Conservation (phyloP, 1,140 invertebrate species). For the Elymnias hypermnestra region DNA sequence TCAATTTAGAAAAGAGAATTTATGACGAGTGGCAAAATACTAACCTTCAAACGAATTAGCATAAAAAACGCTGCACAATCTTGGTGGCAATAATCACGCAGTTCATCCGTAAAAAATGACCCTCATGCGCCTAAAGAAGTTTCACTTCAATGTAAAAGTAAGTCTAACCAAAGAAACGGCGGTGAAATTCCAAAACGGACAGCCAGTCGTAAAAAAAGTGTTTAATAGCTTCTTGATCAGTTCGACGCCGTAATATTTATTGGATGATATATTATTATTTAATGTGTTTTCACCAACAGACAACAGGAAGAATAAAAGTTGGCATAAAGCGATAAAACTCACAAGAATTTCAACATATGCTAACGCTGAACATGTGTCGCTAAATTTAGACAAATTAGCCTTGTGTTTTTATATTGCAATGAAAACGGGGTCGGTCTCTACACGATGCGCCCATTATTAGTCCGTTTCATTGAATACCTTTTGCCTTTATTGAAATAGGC, state of each 20-base stretch:
- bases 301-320: conserved; percentile 9
- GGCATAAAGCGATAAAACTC: conserved; percentile 1
- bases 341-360: conserved; percentile 9
- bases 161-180: conserved; percentile 24
- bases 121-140: too few relatives aligned
- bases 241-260: conserved; percentile 37
- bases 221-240: conserved; percentile 45
- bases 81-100: too few relatives aligned
- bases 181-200: conserved; percentile 30
- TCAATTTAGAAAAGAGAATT: too few relatives aligned
- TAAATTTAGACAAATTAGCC: conserved; percentile 10
- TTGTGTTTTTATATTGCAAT: conserved; percentile 5
- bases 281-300: conserved; percentile 23
- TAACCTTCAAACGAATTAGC: too few relatives aligned
- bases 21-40: too few relatives aligned
- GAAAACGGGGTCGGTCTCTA: neutral
- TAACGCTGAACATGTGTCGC: conserved; percentile 1
- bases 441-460: neutral
- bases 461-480: too few relatives aligned
- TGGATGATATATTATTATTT: conserved; percentile 22
- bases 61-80: too few relatives aligned
- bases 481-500: too few relatives aligned
- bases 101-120: too few relatives aligned
- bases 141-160: too few relatives aligned
- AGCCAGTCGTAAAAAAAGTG: conserved; percentile 34